These are phyloP conservation scores for Baryphthengus martii DNA, from an alignment of 2,113 vertebrate species.

Conservation along the genomic window DNA sequence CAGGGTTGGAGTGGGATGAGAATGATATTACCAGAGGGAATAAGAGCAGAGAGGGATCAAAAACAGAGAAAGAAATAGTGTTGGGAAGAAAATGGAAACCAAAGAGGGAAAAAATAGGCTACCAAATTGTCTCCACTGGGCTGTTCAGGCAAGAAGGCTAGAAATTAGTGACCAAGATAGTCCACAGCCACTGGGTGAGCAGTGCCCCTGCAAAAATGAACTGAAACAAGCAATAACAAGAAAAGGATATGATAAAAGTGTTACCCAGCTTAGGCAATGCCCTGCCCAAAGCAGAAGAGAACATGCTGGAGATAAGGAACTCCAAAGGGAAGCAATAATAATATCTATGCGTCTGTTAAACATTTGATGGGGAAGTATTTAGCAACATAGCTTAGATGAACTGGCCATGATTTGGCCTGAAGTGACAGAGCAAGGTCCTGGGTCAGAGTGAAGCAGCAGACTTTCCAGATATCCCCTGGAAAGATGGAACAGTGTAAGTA, in stretches of 20 bases:
- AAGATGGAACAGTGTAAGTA: not conserved
- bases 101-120: not conserved
- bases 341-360: not conserved
- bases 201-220: not conserved
- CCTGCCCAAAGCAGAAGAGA: not conserved
- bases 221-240: not conserved
- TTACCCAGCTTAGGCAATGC: not conserved
- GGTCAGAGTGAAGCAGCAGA: not conserved
- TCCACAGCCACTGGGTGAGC: not conserved
- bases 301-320: not conserved
- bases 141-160: not conserved
- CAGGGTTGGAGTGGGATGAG: not conserved
- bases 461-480: not conserved
- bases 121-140: not conserved
- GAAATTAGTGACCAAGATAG: not conserved
- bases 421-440: not conserved
- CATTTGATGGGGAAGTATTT: not conserved
- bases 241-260: not conserved
- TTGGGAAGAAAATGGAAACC: not conserved
- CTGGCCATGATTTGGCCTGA: not conserved
- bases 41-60: not conserved
- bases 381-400: not conserved
- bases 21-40: not conserved
- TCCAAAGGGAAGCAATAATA: not conserved
- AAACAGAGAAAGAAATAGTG: not conserved